Evolutionary conservation across 2,113 vertebrate species (phyloP).

Genomic region (Saguinus imperator): DNA sequence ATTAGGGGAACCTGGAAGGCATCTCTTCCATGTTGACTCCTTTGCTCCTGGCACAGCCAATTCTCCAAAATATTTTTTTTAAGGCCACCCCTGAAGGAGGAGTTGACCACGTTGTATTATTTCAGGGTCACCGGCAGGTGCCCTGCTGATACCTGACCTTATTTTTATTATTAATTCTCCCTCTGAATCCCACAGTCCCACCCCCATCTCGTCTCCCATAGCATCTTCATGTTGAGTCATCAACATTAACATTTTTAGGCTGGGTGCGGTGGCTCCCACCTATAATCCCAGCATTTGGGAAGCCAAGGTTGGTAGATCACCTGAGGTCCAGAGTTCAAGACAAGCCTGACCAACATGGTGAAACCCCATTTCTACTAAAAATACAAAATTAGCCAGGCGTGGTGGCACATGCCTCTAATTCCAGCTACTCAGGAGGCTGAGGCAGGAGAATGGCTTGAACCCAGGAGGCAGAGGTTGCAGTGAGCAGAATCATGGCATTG

Average conservation of each 20-base stretch:
- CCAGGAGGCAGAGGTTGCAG: too few species aligned
- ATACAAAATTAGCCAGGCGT: too few species aligned
- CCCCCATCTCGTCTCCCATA: background rate
- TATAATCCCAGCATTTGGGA: too few species aligned
- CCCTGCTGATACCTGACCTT: background rate
- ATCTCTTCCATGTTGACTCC: background rate
- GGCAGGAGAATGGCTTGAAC: too few species aligned
- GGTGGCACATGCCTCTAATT: too few species aligned
- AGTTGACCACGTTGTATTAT: background rate
- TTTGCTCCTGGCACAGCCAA: background rate
- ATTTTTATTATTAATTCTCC: background rate
- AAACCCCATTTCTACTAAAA: too few species aligned
- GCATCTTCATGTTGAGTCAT: background rate
- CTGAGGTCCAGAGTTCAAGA: too few species aligned
- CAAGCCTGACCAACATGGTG: too few species aligned
- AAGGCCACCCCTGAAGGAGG: background rate
- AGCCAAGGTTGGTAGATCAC: too few species aligned
- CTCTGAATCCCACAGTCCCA: background rate
- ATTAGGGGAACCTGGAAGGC: background rate
- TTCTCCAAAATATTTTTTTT: background rate
- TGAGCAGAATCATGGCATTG: too few species aligned
- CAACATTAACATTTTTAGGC: background rate
- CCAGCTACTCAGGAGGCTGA: too few species aligned
- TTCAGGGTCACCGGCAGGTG: background rate
- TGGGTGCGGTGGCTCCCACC: rapidly evolving